A percentile compares a stretch with the other conserved stretches of the same genome.
These are phyloP conservation scores for Aspidiotus rigidus DNA, from an alignment of 2,888 invertebrate genomes.

Conservation along the genomic window DNA sequence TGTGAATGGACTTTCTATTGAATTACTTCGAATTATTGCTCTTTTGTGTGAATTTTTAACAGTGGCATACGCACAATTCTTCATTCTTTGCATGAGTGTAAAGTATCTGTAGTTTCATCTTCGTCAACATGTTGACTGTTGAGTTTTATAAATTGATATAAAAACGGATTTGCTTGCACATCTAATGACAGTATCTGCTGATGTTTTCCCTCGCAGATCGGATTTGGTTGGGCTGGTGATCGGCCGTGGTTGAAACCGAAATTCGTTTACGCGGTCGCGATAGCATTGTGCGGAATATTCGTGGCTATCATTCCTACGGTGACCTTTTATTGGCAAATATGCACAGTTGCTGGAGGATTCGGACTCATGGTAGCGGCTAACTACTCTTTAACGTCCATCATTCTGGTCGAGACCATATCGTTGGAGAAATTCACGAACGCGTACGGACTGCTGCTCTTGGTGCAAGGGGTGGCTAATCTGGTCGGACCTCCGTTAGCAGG, in stretches of 20 bases:
- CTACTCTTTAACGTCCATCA: slow-evolving; percentile 82
- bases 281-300: slow-evolving; percentile 60
- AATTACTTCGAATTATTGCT: too few species aligned
- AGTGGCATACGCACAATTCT: too few species aligned
- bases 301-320: slow-evolving; percentile 59
- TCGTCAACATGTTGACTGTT: too few species aligned
- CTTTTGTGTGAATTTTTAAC: too few species aligned
- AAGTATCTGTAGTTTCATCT: too few species aligned
- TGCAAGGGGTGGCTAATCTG: slow-evolving; percentile 82
- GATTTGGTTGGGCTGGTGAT: slow-evolving; percentile 82
- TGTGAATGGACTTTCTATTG: too few species aligned
- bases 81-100: too few species aligned
- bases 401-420: slow-evolving; percentile 80
- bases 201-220: slow-evolving; percentile 49
- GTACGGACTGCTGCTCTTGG: slow-evolving; percentile 75
- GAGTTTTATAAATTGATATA: too few species aligned
- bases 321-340: slow-evolving; percentile 51
- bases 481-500: slow-evolving; percentile 85
- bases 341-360: slow-evolving; percentile 63
- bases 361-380: slow-evolving; percentile 86
- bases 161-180: too few species aligned
- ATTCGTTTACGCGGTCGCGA: slow-evolving; percentile 71
- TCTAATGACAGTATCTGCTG: too few species aligned
- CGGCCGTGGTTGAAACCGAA: slow-evolving; percentile 65
- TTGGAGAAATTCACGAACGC: slow-evolving; percentile 83